Percentiles rank a stretch among this genome's conserved stretches.
Conservation (phyloP, 2,888 invertebrate species). For the Abrostola triplasia region DNA sequence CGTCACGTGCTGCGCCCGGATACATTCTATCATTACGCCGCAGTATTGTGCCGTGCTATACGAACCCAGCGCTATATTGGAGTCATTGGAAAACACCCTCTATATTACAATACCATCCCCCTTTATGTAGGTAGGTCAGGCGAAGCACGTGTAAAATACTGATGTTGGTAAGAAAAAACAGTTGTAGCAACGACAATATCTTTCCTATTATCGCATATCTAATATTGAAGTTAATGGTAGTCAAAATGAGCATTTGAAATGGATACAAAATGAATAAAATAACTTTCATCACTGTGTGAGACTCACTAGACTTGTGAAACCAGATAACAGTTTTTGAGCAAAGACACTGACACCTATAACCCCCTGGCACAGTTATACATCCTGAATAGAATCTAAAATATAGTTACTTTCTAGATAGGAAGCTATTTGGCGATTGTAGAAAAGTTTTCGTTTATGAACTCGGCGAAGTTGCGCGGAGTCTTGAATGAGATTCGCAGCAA, state of each 20-base stretch:
- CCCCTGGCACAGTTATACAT: not conserved
- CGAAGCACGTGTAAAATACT: not conserved
- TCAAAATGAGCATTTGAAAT: no score
- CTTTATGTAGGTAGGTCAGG: not conserved
- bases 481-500: constrained; percentile 58
- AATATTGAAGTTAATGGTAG: no score
- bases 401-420: constrained; percentile 30
- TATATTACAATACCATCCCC: not conserved
- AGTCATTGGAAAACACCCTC: constrained; percentile 5
- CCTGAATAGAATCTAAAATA: constrained; percentile 18
- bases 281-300: not conserved
- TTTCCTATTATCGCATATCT: no score
- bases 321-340: constrained; percentile 1
- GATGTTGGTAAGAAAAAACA: not conserved
- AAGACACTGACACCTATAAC: not conserved
- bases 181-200: no score
- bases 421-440: constrained; percentile 29
- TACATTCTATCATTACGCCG: constrained; percentile 61
- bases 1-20: constrained; percentile 50
- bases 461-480: constrained; percentile 47
- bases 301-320: no score
- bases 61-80: constrained; percentile 14
- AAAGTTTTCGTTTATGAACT: constrained; percentile 49
- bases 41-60: constrained; percentile 54
- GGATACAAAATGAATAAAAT: not conserved